Base-by-base conservation (phyloP, 2,113 vertebrate genomes). In the Corythaeola cristata region DNA sequence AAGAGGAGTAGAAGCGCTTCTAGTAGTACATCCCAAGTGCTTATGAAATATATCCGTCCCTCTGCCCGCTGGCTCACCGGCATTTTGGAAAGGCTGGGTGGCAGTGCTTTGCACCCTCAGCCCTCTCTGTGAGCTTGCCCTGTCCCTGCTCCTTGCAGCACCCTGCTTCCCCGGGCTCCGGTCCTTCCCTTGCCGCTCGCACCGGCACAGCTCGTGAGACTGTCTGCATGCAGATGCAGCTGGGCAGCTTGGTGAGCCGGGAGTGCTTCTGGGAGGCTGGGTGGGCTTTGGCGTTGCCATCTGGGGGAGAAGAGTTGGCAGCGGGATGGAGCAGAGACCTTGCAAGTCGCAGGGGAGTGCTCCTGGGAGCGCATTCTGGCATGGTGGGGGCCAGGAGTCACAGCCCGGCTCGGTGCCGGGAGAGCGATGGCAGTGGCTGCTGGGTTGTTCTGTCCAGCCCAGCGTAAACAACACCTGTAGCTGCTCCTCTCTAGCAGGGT, bases 201-300 rank as follows among this genome's bases (percentile, higher is more conserved):
- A 52, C 52, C 1, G 2, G n/a, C 1, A 1, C 23, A 27, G 37
- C 32, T 72, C 24, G 5, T 0, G 1, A 16, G 19, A 44, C 30
- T 13, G 2, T 68, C 41, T 0, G 0, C 67, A 39, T 19, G 22
- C 20, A 8, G 44, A 18, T 27, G 53, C 58, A 55, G 35, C 39
- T 0, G 2, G 32, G n/a, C 71, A 27, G 39, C 35, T 21, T 44
- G 39, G 35, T 63, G 67, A 72, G n/a, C 37, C 53, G 19, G 27
- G 47, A 9, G 12, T 13, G 12, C 27, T 82, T 3, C 60, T 0
- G 1, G 45, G 24, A 62, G 60, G 30, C 27, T 82, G 79, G 7
- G 4, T 56, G 35, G 35, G 9, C 6, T 73, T 19, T 63, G 71
- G 23, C 39, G 20, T 39, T 81, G 44, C 15, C 4, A 6, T 4